These are phyloP conservation scores for Rambutsinella grinnellia DNA, from an alignment of 2,888 invertebrate genomes.

Conservation along the genomic window DNA sequence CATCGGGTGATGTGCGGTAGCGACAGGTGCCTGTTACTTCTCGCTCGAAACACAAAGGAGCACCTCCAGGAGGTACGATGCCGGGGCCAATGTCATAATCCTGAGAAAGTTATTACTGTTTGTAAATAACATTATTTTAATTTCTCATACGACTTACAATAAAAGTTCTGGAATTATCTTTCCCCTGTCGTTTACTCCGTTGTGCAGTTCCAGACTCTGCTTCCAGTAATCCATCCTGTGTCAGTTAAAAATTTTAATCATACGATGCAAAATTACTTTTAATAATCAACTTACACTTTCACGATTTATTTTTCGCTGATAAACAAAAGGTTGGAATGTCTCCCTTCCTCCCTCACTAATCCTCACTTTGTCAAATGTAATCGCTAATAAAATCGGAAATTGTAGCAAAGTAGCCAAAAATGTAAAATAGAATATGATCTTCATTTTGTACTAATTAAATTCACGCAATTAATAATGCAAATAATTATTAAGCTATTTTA, in stretches of 20 bases:
- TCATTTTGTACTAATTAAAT: background rate
- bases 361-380: background rate
- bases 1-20: conserved; percentile 61
- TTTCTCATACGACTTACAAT: conserved; percentile 1
- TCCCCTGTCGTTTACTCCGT: conserved; percentile 22
- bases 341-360: background rate
- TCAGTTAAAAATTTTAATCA: no score
- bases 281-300: no score
- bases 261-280: no score
- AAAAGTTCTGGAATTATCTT: conserved; percentile 11
- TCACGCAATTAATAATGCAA: background rate
- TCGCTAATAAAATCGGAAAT: background rate
- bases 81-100: conserved; percentile 4
- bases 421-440: background rate
- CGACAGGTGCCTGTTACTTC: conserved; percentile 64
- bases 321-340: background rate
- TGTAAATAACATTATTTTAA: conserved; percentile 30
- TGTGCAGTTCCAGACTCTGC: background rate
- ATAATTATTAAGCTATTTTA: no score
- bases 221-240: no score
- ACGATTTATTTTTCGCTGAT: background rate
- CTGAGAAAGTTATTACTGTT: background rate
- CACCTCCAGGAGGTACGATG: background rate
- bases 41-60: conserved; percentile 61
- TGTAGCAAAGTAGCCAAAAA: background rate